A percentile compares a stretch with the other conserved stretches of the same genome.
Evolutionary conservation across 1,140 invertebrate species (phyloP).

Genomic region (Nasonia longicornis): DNA sequence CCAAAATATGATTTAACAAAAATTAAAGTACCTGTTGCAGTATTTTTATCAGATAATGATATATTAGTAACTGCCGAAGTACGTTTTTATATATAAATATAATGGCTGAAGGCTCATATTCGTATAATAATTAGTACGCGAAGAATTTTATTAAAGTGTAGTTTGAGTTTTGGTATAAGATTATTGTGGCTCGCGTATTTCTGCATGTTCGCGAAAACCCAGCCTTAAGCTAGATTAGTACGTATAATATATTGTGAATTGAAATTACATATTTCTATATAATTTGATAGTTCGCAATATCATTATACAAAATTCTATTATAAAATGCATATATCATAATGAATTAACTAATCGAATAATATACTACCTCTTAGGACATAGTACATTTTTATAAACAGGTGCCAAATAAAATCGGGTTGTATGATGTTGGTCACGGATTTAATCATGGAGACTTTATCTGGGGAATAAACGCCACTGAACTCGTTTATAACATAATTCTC

Average conservation of each 20-base stretch:
- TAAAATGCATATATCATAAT: neutral
- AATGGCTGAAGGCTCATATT: too few relatives aligned
- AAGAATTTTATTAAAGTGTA: too few relatives aligned
- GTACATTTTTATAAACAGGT: conserved; percentile 67
- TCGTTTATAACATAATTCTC: conserved; percentile 50
- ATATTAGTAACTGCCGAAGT: conserved; percentile 73
- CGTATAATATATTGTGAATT: conserved; percentile 47
- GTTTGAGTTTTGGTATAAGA: too few relatives aligned
- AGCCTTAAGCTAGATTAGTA: too few relatives aligned
- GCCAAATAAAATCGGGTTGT: conserved; percentile 66
- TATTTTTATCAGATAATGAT: conserved; percentile 80
- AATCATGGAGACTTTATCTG: conserved; percentile 81
- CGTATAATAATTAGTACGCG: too few relatives aligned
- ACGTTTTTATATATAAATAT: neutral
- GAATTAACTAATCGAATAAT: too few relatives aligned
- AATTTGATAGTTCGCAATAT: conserved; percentile 50
- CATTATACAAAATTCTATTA: conserved; percentile 10
- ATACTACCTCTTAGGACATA: conserved; percentile 69
- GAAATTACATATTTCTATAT: neutral
- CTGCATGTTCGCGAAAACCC: too few relatives aligned
- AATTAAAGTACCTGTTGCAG: conserved; percentile 76
- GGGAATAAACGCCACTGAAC: conserved; percentile 73
- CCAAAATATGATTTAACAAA: conserved; percentile 76
- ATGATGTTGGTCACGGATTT: conserved; percentile 72
- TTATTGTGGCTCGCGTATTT: too few relatives aligned